Conservation (phyloP, 1,140 invertebrate genomes). For the Hestina assimilis region DNA sequence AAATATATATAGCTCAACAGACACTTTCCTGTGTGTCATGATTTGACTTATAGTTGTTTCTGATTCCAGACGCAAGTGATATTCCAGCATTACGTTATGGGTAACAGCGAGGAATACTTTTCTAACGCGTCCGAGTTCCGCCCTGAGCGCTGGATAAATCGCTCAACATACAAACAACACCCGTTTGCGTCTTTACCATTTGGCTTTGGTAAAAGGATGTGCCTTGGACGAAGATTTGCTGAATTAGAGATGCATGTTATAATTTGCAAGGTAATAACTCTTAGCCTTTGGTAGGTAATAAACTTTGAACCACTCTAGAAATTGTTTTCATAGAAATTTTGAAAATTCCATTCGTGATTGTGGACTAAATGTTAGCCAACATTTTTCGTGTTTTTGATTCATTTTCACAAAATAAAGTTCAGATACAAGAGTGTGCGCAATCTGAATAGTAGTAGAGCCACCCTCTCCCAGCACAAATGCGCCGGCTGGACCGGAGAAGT, state of each 20-base stretch:
- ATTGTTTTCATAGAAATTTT: too few relatives aligned
- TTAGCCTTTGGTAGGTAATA: neutral
- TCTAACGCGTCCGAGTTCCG: constrained; percentile 81
- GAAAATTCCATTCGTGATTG: too few relatives aligned
- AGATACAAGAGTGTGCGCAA: too few relatives aligned
- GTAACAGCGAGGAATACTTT: constrained; percentile 87
- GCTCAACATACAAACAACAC: constrained; percentile 59
- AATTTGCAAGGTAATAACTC: constrained; percentile 82
- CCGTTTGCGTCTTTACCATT: constrained; percentile 86
- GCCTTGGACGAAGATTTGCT: constrained; percentile 85
- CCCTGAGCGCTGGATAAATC: constrained; percentile 87
- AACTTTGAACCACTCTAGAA: too few relatives aligned
- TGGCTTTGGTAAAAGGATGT: constrained; percentile 87
- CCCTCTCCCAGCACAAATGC: too few relatives aligned
- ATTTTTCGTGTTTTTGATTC: too few relatives aligned
- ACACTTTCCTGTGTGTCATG: neutral
- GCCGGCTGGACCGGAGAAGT: too few relatives aligned
- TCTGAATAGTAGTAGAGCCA: too few relatives aligned
- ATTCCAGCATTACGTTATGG: constrained; percentile 89
- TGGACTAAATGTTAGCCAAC: too few relatives aligned
- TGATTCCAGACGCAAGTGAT: constrained; percentile 85
- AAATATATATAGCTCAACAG: too few relatives aligned
- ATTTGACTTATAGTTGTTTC: neutral
- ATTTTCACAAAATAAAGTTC: too few relatives aligned
- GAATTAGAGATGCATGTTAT: constrained; percentile 86